A percentile compares a stretch with the other conserved stretches of the same genome.
phyloP scores from a whole-genome alignment of 2,888 invertebrate genomes.

The Tinea trinotella region DNA sequence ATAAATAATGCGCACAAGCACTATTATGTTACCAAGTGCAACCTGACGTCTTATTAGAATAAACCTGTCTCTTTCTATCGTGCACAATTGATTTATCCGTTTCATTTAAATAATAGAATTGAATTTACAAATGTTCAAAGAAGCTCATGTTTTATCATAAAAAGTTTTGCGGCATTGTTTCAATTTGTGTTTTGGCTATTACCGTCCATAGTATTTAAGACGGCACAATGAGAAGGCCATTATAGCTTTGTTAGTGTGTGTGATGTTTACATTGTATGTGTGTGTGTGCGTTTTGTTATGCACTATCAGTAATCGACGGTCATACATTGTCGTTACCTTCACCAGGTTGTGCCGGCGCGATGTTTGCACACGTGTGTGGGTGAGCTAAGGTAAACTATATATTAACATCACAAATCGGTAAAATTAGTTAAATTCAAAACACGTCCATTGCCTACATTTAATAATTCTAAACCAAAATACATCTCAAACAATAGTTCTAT shows the following conservation, averaged over 20 bases:
- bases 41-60: neutral
- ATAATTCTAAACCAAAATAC: neutral
- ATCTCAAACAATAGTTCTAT: neutral
- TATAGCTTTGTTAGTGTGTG: neutral
- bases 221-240: conserved; percentile 12
- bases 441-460: neutral
- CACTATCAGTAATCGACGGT: conserved; percentile 1
- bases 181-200: neutral
- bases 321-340: conserved; percentile 8
- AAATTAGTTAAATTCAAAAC: neutral
- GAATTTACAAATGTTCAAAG: no score
- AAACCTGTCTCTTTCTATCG: neutral
- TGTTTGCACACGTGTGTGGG: conserved; percentile 22
- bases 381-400: conserved; percentile 18
- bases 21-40: neutral
- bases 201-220: neutral
- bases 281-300: conserved; percentile 3
- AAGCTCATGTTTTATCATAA: no score
- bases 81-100: neutral
- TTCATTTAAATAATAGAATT: no score
- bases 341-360: conserved; percentile 13
- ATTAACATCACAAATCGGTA: neutral
- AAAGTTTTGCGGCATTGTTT: neutral
- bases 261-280: neutral
- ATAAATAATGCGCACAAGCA: neutral